Evolutionary conservation across 2,797 vertebrate genomes (phyloP).

Genomic region (Crypturellus tataupa): DNA sequence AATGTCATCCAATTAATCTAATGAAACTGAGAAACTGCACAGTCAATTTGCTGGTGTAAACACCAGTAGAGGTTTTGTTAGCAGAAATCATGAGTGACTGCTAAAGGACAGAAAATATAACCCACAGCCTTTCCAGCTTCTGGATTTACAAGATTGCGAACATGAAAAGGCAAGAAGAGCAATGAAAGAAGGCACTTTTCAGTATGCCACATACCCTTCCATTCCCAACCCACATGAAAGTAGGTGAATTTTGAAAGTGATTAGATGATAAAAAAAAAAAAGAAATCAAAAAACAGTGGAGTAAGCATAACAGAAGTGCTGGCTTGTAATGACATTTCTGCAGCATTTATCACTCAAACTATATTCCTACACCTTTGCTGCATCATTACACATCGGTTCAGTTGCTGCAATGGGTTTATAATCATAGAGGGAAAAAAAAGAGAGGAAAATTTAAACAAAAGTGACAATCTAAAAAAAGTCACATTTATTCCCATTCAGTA

Average conservation of each 20-base stretch:
- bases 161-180: slow-evolving; percentile 12
- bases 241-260: not conserved
- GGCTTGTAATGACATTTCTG: not conserved
- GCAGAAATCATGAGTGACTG: slow-evolving; percentile 28
- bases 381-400: not conserved
- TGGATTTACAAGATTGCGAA: not conserved
- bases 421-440: not conserved
- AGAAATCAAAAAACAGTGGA: not conserved
- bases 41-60: slow-evolving; percentile 36
- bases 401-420: not conserved
- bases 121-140: not conserved
- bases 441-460: slow-evolving; percentile 15
- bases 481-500: not conserved
- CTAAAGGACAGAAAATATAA: slow-evolving; percentile 31
- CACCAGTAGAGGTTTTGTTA: slow-evolving; percentile 9
- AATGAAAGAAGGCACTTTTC: slow-evolving; percentile 27
- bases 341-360: slow-evolving; percentile 19
- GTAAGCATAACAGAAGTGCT: not conserved
- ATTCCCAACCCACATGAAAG: not conserved
- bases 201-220: not conserved
- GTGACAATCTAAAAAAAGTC: not conserved
- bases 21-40: not conserved
- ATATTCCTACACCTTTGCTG: not conserved
- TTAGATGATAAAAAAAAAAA: not conserved
- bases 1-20: slow-evolving; percentile 35